Percentiles rank a stretch among this genome's conserved stretches.
phyloP scores from a whole-genome alignment of 2,888 invertebrate genomes.

The Drosophila limbata region DNA sequence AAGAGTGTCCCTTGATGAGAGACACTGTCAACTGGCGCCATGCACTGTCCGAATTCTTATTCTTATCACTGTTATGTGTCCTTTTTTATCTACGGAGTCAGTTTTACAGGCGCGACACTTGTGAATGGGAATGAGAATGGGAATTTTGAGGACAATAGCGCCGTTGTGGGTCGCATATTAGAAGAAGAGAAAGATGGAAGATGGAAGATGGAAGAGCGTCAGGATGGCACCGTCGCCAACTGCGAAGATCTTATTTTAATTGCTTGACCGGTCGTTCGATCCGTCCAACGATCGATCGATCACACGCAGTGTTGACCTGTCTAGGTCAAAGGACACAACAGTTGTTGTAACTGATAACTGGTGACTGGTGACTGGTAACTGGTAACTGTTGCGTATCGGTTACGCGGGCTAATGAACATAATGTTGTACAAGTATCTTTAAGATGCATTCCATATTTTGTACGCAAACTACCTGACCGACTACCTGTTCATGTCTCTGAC shows the following conservation, averaged over 20 bases:
- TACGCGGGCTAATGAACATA: constrained; percentile 68
- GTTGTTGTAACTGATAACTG: constrained; percentile 2
- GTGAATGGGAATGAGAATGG: constrained; percentile 66
- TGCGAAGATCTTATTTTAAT: constrained; percentile 71
- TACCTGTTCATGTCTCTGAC: constrained; percentile 23
- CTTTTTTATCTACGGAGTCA: constrained; percentile 61
- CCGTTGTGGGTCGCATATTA: constrained; percentile 60
- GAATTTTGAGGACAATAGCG: constrained; percentile 63
- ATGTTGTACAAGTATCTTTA: constrained; percentile 80
- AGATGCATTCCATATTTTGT: constrained; percentile 70
- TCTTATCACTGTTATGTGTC: constrained; percentile 56
- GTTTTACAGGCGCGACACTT: constrained; percentile 60
- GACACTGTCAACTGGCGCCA: constrained; percentile 64
- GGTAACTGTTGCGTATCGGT: constrained; percentile 57
- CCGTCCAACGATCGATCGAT: constrained; percentile 40
- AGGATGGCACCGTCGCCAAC: constrained; percentile 59
- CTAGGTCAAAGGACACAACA: constrained; percentile 14
- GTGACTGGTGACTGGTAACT: constrained; percentile 14
- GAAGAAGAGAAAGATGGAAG: background rate
- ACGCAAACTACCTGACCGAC: constrained; percentile 41
- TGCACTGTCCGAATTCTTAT: constrained; percentile 24
- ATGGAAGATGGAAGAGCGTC: constrained; percentile 23
- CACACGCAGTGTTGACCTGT: constrained; percentile 50
- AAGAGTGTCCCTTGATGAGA: constrained; percentile 33
- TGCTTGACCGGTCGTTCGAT: constrained; percentile 55